Evolutionary conservation across 1,140 invertebrate genomes (phyloP).

Genomic region (Charaxes varanes): DNA sequence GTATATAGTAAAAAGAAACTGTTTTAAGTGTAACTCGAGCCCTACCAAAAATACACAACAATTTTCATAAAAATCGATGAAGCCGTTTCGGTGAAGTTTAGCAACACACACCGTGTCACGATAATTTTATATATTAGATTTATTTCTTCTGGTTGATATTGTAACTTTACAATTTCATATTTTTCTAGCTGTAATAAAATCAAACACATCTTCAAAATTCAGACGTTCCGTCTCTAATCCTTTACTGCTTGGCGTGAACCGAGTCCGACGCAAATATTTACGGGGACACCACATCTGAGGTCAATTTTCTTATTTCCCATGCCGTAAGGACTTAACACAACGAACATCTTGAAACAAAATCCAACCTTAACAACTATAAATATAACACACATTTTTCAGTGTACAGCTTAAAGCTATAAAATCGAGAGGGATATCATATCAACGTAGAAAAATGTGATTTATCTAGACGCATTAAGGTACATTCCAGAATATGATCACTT

Average conservation of each 20-base stretch:
- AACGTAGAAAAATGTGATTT: conserved; percentile 40
- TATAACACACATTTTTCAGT: conserved; percentile 20
- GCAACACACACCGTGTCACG: too few species aligned
- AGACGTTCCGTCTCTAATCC: conserved; percentile 45
- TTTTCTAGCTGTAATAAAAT: conserved; percentile 4
- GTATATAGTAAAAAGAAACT: too few species aligned
- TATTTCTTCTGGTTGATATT: too few species aligned
- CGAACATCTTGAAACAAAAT: conserved; percentile 10
- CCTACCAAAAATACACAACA: too few species aligned
- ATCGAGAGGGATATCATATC: conserved; percentile 26
- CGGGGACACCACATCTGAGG: conserved; percentile 53
- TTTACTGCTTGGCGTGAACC: conserved; percentile 38
- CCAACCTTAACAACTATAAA: conserved; percentile 6
- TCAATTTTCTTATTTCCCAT: conserved; percentile 42
- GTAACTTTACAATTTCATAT: too few species aligned
- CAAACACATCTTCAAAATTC: conserved; percentile 40
- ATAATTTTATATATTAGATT: too few species aligned
- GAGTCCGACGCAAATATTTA: conserved; percentile 60
- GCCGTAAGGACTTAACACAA: conserved; percentile 23
- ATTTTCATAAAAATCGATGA: too few species aligned
- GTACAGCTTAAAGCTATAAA: conserved; percentile 25
- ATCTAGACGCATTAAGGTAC: conserved; percentile 31
- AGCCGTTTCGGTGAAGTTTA: too few species aligned
- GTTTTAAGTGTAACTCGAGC: too few species aligned
- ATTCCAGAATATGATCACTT: conserved; percentile 28